Conservation (phyloP, 2,113 vertebrate species). For the Rattus norvegicus region DNA sequence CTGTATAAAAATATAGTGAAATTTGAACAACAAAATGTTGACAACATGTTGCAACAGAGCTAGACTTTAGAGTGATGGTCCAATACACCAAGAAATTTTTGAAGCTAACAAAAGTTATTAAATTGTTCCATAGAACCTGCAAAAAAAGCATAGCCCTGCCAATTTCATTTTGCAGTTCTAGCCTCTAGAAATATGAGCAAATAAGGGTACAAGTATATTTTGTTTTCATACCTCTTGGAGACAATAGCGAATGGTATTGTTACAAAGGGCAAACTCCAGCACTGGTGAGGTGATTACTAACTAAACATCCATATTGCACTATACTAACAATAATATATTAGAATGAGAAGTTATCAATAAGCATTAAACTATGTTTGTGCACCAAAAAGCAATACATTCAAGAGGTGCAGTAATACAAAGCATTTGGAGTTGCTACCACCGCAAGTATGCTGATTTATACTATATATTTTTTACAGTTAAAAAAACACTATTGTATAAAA, state of each 20-base stretch:
- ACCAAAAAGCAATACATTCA: neutral
- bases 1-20: neutral
- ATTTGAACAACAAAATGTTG: neutral
- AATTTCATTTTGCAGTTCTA: neutral
- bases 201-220: neutral
- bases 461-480: neutral
- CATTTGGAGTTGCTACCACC: neutral
- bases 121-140: neutral
- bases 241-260: neutral
- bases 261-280: neutral
- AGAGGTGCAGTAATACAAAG: neutral
- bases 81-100: neutral
- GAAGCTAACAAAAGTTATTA: neutral
- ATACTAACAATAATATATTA: constrained; percentile 19
- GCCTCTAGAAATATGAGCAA: neutral
- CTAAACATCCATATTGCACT: neutral
- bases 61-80: neutral
- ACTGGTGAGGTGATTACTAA: neutral
- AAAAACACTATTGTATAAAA: neutral
- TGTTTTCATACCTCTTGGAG: neutral
- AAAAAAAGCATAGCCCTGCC: neutral
- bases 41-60: neutral
- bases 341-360: constrained; percentile 26
- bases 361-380: neutral
- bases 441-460: neutral